Evolutionary conservation across 2,888 invertebrate species (phyloP).

Genomic region (Sesamia inferens): DNA sequence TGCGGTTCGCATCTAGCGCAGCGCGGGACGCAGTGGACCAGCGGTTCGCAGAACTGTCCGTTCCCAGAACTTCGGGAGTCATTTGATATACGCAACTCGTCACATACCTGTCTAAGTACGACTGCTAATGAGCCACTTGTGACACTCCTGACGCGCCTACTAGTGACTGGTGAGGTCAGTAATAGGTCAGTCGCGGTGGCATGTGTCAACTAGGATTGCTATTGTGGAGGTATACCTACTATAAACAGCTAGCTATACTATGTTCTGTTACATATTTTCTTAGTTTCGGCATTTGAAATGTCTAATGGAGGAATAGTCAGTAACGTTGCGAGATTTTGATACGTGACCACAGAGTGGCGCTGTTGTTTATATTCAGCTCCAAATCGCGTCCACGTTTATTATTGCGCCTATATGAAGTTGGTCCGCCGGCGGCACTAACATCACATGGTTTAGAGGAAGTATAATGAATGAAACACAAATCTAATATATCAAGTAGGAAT

Average conservation of each 20-base stretch:
- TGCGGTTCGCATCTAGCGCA: constrained; percentile 39
- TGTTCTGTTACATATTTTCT: background rate
- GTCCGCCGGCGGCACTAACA: constrained; percentile 14
- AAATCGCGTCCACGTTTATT: background rate
- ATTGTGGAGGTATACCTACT: background rate
- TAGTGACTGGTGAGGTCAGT: background rate
- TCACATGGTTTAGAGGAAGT: constrained; percentile 37
- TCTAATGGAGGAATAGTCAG: background rate
- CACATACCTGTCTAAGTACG: constrained; percentile 1
- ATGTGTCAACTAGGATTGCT: constrained; percentile 1
- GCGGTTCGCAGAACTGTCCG: constrained; percentile 43
- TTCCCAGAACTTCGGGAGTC: constrained; percentile 36
- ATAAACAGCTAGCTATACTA: background rate
- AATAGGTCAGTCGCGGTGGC: background rate
- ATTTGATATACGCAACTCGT: constrained; percentile 30
- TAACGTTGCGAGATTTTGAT: background rate
- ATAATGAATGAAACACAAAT: constrained; percentile 53
- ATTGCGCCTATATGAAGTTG: background rate
- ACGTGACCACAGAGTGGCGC: background rate
- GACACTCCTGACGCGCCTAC: background rate
- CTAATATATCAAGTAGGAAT: constrained; percentile 57
- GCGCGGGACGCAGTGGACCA: background rate
- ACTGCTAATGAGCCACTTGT: constrained; percentile 3
- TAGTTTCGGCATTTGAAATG: background rate
- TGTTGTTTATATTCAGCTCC: background rate